Evolutionary conservation across 2,113 vertebrate genomes (phyloP), one percentile per base, ranked within the genome.

Genomic region (Platichthys stellatus): DNA sequence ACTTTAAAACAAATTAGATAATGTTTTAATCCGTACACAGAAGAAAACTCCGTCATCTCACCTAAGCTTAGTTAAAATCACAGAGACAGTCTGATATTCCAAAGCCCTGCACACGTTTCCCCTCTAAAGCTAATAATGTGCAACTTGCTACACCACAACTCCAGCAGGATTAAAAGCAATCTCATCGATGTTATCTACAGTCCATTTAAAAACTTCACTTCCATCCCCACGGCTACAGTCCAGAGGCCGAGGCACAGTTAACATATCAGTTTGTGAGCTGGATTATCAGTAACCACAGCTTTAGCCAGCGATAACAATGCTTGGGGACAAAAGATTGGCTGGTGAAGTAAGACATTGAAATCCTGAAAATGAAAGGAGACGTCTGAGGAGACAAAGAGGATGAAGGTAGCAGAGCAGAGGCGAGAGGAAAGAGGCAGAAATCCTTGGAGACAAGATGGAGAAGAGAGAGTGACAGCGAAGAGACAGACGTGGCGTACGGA

Each of bases 111-210:
- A 65, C 73, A 31, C 6, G 31, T 31, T 31, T 31, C 53, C 13
- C 61, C 31, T 78, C 54, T 66, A 66, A 84, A 89, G 72, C 73
- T 84, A 88, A 90, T 92, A 87, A 90, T 40, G 38, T 74, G 76
- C 67, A 83, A 69, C 72, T 26, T 2, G 13, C 40, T 47, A 38
- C 69, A 81, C 67, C 43, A 61, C 28, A 59, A 57, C 77, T 76
- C 24, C n/a, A n/a, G 38, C 67, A 65, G 72, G 80, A 90, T 82
- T 88, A 80, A 89, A 85, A 89, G 69, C 86, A 74, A 72, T 82
- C 78, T 74, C 31, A 56, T 66, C 47, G 62, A 87, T 72, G 82
- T 77, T 60, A 83, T 91, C 88, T 74, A 38, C 53, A 10, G 31
- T 31, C 31, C 31, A 6, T 31, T 31, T 31, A 31, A 31, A 31